Conservation (phyloP, 2,888 invertebrate species). For the Antheraea assamensis region DNA sequence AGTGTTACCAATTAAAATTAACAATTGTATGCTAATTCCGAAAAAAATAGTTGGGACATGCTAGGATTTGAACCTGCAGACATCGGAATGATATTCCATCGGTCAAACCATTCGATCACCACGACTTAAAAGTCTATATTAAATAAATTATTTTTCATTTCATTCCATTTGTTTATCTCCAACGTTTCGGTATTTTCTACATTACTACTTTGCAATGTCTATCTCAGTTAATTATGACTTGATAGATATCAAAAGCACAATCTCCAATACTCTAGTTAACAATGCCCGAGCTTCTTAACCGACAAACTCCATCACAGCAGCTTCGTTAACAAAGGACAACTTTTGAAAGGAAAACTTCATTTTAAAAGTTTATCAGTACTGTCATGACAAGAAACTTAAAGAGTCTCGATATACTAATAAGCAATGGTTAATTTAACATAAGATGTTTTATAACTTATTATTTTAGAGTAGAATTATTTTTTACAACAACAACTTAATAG, state of each 20-base stretch:
- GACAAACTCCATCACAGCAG: conserved; percentile 1
- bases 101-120: no score
- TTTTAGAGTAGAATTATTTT: background rate
- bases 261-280: background rate
- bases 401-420: background rate
- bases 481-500: no score
- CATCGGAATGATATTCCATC: no score
- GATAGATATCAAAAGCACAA: background rate
- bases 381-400: background rate
- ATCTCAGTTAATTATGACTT: background rate
- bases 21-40: no score
- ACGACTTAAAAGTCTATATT: no score
- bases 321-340: background rate
- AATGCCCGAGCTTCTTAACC: background rate
- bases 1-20: no score
- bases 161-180: no score
- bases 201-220: no score
- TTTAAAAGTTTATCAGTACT: background rate
- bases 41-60: no score
- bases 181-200: no score
- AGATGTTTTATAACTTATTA: background rate
- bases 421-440: background rate
- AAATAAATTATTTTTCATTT: no score
- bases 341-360: background rate
- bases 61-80: no score